A percentile compares a stretch with the other conserved stretches of the same genome.
These are phyloP conservation scores for Chloropsis hardwickii DNA, from an alignment of 2,113 vertebrate species.

Conservation along the genomic window DNA sequence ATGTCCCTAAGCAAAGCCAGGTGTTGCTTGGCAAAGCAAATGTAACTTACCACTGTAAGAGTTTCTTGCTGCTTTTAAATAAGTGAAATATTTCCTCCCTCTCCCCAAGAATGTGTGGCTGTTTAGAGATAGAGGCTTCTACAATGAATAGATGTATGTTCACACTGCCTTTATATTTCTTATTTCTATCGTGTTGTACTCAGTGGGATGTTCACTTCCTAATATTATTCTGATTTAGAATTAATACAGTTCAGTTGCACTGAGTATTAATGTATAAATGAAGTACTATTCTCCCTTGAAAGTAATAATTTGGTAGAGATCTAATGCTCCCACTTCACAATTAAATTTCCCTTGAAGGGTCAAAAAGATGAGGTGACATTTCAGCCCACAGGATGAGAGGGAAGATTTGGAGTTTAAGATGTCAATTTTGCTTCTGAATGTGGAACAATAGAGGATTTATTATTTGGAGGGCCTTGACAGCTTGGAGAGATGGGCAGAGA, in stretches of 20 bases:
- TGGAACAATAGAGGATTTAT: background rate
- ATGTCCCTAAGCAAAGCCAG: background rate
- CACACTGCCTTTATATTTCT: background rate
- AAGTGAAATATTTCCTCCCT: background rate
- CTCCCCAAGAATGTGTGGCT: background rate
- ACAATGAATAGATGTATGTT: background rate
- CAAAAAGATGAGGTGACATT: background rate
- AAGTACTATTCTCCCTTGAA: background rate
- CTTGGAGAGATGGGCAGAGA: background rate
- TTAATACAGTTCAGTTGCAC: background rate
- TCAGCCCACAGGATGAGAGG: background rate
- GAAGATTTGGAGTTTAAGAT: background rate
- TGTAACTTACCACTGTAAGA: background rate
- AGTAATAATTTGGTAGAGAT: background rate
- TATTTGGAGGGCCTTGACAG: background rate
- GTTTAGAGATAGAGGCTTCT: background rate
- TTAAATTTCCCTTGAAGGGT: background rate
- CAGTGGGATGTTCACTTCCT: background rate
- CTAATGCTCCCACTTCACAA: background rate
- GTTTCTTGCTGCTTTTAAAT: background rate
- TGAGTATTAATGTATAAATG: background rate
- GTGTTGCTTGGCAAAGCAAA: background rate
- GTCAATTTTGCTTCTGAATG: background rate
- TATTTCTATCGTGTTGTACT: background rate
- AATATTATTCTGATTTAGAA: background rate